Base-by-base conservation (phyloP, 2,888 invertebrate species). In the Notodonta dromedarius region DNA sequence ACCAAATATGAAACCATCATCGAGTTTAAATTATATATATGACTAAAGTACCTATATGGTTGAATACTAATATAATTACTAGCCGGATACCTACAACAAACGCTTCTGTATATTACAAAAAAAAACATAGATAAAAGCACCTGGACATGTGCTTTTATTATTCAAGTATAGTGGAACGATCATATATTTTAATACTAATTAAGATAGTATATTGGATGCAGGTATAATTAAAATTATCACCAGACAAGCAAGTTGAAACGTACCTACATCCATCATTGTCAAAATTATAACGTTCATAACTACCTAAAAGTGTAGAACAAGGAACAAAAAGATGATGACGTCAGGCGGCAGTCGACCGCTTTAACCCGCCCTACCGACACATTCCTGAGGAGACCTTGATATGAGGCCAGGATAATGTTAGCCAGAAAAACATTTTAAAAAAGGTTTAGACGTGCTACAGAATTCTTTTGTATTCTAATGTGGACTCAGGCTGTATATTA, bases 201-300 rank as follows among this genome's bases (percentile, higher is more conserved):
- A 40, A 14, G 14, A 8, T 32, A 8, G 5, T 53, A 53, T n/a
- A 7, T 8, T 14, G 14, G 7, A 5, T 12, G 13, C 13, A 35
- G 53, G 53, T 53, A 46, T 46, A 46, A 46, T 46, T 46, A 53
- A 12, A 53, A 53, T 40, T 40, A 40, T 55, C 40, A 55, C 40
- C n/a, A 55, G 40, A 40, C 11, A 8, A n/a, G 16, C 40, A n/a
- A 55, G 55, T 55, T 9, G 16, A 40, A 40, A 39, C 13, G 11
- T 40, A 63, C 24, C 24, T 24, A 24, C 73, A 75, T 70, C 46
- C 60, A 71, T 73, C 76, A 69, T 56, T 71, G 66, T 62, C 65
- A 51, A 54, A 63, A 61, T 60, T 54, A 62, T 59, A 69, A 69
- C 67, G 63, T 35, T 35, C 32, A 35, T 53, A 32, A 32, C 53